Evolutionary conservation across 2,113 vertebrate genomes (phyloP).

Genomic region (Stercorarius parasiticus): DNA sequence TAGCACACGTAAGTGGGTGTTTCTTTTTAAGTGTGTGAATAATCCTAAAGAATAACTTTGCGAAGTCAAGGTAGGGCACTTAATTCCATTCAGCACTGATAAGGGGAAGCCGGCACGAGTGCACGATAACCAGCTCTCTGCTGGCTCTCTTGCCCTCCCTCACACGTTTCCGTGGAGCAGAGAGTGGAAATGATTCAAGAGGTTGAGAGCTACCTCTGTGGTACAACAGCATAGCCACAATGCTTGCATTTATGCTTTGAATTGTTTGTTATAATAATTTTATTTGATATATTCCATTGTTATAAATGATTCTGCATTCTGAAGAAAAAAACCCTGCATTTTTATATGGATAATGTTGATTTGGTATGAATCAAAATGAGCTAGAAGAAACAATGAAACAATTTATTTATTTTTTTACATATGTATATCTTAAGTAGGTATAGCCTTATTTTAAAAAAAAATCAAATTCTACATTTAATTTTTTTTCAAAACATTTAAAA

Average conservation of each 20-base stretch:
- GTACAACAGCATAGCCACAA: neutral
- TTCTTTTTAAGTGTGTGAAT: neutral
- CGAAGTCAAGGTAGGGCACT: neutral
- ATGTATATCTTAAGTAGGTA: conserved; percentile 38
- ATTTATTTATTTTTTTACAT: neutral
- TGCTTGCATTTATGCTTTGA: neutral
- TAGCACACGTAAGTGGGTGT: neutral
- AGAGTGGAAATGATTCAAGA: neutral
- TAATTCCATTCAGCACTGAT: neutral
- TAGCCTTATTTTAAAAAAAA: neutral
- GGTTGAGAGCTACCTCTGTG: neutral
- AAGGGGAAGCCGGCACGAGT: neutral
- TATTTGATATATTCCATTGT: neutral
- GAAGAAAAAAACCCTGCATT: neutral
- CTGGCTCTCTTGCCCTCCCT: neutral
- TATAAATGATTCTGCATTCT: neutral
- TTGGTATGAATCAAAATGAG: neutral
- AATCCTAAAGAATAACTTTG: neutral
- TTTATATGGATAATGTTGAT: neutral
- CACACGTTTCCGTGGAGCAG: too few relatives aligned
- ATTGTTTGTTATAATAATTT: neutral
- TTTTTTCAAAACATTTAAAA: neutral
- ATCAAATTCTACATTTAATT: neutral
- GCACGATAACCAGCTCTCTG: neutral
- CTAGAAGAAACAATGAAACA: neutral